Percentiles rank a stretch among this genome's conserved stretches.
phyloP scores from a whole-genome alignment of 2,888 invertebrate species.

The Oscheius sp. region DNA sequence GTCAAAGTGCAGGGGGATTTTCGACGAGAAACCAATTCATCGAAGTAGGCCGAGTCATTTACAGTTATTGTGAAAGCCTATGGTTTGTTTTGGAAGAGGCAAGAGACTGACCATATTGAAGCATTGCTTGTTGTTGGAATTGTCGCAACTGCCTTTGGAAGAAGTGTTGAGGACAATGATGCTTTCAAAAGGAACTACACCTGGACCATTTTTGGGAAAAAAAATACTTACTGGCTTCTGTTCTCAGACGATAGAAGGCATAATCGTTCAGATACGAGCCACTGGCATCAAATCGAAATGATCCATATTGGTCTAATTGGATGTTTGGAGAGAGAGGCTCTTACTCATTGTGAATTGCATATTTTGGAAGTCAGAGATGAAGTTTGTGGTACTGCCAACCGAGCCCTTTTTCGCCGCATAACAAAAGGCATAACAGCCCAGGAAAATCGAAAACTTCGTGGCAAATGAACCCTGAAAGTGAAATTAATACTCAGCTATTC shows the following conservation, averaged over 20 bases:
- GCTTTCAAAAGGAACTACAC: neutral
- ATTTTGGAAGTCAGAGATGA: conserved; percentile 7
- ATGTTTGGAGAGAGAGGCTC: neutral
- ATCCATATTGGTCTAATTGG: conserved; percentile 20
- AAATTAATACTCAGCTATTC: neutral
- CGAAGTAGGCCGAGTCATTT: neutral
- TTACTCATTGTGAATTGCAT: conserved; percentile 1
- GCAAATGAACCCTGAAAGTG: conserved; percentile 7
- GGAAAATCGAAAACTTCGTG: conserved; percentile 18
- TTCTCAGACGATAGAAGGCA: neutral
- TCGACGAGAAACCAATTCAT: neutral
- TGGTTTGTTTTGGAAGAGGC: neutral
- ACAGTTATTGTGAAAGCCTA: neutral
- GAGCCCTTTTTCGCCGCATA: conserved; percentile 15
- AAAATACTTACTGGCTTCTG: conserved; percentile 4
- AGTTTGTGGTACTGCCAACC: conserved; percentile 17
- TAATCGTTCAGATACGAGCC: conserved; percentile 21
- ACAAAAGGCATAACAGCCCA: conserved; percentile 27
- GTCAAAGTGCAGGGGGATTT: conserved; percentile 22
- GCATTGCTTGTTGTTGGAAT: neutral
- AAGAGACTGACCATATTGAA: conserved; percentile 3
- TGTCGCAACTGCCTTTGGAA: neutral
- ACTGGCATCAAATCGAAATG: conserved; percentile 21
- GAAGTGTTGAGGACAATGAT: neutral
- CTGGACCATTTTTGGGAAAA: neutral